Evolutionary conservation across 2,888 invertebrate genomes (phyloP), one percentile per base, ranked within the genome.

Genomic region (Eilema depressum): DNA sequence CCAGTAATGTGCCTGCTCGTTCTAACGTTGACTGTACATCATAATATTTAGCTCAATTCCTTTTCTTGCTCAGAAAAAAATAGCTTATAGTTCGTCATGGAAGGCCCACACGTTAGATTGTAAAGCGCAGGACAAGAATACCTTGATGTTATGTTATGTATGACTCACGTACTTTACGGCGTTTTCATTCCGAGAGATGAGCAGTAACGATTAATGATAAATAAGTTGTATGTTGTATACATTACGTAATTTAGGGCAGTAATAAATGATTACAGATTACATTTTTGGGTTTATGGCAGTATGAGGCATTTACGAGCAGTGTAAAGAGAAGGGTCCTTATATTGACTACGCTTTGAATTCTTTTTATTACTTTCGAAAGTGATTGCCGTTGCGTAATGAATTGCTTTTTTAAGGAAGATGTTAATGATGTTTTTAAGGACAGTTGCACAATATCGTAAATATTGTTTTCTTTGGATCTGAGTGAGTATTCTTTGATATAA

Each of bases 281-380:
- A 71, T 67, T 86, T 83, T 86, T 78, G 80, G 77, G 80, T 75
- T 85, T 88, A 86, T 88, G 85, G 73, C 83, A 70, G 71, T 72
- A 68, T n/a, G 37, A 69, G 77, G 80, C 85, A 77, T 91, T 92
- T 90, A 91, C 83, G 89, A 89, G 59, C 80, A 66, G 67, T 71
- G 77, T 77, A 83, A 88, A 89, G 85, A 85, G 88, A 90, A 88
- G 87, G 88, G 86, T 85, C 80, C 81, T 85, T 83, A 60, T 68
- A 81, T 74, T 76, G 80, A 71, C 71, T 70, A 77, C 74, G 77
- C 68, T 82, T 86, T 83, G 78, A 86, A 77, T 75, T 85, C 85
- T 87, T 92, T 92, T 93, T 90, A 92, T 88, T 83, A 88, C 88
- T 89, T 93, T 92, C 88, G 94, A 95, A 94, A 93, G 93, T 93